Evolutionary conservation across 2,888 invertebrate genomes (phyloP).

Genomic region (Quadroppia sp.): DNA sequence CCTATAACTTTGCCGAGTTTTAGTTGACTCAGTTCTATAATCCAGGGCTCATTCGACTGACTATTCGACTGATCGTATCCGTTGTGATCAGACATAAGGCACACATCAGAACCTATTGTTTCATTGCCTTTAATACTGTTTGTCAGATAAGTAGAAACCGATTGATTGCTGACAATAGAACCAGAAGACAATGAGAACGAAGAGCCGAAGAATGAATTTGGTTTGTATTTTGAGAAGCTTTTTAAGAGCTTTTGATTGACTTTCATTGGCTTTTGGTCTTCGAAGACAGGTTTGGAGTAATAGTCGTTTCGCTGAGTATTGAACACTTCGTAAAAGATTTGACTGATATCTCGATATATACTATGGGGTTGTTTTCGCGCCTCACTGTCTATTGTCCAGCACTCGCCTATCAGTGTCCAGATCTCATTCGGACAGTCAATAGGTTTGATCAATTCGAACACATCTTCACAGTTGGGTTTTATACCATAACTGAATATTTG

Average conservation of each 20-base stretch:
- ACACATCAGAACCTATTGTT: slow-evolving; percentile 6
- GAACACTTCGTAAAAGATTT: slow-evolving; percentile 68
- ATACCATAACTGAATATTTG: slow-evolving; percentile 79
- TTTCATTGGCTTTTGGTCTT: neutral
- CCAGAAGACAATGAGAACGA: neutral
- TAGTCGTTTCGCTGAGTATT: slow-evolving; percentile 62
- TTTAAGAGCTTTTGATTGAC: slow-evolving; percentile 4
- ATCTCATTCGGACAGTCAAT: slow-evolving; percentile 68
- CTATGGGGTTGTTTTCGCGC: slow-evolving; percentile 72
- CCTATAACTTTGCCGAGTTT: slow-evolving; percentile 57
- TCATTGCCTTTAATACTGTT: slow-evolving; percentile 29
- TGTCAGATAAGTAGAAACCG: slow-evolving; percentile 24
- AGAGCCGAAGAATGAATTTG: neutral
- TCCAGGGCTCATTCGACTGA: slow-evolving; percentile 43
- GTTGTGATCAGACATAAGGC: neutral
- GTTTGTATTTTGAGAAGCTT: slow-evolving; percentile 7
- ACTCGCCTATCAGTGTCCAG: slow-evolving; percentile 59
- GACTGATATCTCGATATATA: slow-evolving; percentile 77
- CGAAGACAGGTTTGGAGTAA: slow-evolving; percentile 52
- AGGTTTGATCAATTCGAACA: slow-evolving; percentile 66
- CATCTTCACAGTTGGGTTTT: slow-evolving; percentile 50
- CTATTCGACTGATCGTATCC: slow-evolving; percentile 6
- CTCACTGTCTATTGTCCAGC: slow-evolving; percentile 50
- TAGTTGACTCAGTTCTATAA: slow-evolving; percentile 56
- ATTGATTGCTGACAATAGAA: slow-evolving; percentile 23